Conservation (phyloP, 2,888 invertebrate genomes). For the Parnassius apollo region DNA sequence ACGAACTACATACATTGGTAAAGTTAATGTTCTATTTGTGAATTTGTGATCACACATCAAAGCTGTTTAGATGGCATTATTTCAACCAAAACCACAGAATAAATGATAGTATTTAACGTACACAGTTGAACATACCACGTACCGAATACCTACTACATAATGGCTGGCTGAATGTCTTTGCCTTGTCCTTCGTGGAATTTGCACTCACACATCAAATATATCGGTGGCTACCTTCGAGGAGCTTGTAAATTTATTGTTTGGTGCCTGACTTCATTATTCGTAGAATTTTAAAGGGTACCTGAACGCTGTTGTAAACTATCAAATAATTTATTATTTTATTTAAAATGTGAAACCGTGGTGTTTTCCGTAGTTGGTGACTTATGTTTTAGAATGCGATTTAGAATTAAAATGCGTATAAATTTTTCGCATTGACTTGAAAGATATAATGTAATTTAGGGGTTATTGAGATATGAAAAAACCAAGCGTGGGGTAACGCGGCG, state of each 20-base stretch:
- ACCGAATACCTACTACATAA: slow-evolving; percentile 39
- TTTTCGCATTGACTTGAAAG: too few relatives aligned
- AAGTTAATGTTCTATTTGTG: too few relatives aligned
- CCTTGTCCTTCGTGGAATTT: slow-evolving; percentile 73
- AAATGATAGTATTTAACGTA: too few relatives aligned
- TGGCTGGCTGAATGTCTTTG: slow-evolving; percentile 45
- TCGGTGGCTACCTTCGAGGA: slow-evolving; percentile 39
- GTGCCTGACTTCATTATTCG: slow-evolving; percentile 34
- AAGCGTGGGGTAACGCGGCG: slow-evolving; percentile 9
- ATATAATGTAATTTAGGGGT: neutral
- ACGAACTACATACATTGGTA: too few relatives aligned
- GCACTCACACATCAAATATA: slow-evolving; percentile 63
- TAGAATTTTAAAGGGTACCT: slow-evolving; percentile 27
- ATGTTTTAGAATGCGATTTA: too few relatives aligned
- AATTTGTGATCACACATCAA: too few relatives aligned
- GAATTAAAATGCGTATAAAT: too few relatives aligned
- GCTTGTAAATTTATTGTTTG: slow-evolving; percentile 44
- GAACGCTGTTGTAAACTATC: slow-evolving; percentile 23
- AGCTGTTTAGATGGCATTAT: too few relatives aligned
- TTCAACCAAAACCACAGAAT: too few relatives aligned
- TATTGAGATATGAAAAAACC: neutral
- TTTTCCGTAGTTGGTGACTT: too few relatives aligned
- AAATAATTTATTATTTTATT: neutral
- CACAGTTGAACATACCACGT: slow-evolving; percentile 49
- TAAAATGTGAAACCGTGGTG: neutral